Evolutionary conservation across 2,888 invertebrate species (phyloP).

Genomic region (Meandrusa payeni): DNA sequence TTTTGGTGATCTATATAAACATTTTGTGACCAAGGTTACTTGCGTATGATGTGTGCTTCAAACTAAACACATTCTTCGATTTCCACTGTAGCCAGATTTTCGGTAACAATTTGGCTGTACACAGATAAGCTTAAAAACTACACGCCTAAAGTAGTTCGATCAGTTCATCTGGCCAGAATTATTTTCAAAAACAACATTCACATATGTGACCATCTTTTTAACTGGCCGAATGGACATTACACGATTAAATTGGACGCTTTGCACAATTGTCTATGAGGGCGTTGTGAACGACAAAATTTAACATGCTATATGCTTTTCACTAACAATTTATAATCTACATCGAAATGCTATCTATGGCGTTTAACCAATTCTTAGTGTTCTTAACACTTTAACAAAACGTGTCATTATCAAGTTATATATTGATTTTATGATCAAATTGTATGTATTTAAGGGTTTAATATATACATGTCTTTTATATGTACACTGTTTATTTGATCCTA

Average conservation of each 20-base stretch:
- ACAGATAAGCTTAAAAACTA: slow-evolving; percentile 9
- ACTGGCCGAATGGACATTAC: slow-evolving; percentile 10
- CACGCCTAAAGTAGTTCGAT: slow-evolving; percentile 12
- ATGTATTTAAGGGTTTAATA: too few relatives aligned
- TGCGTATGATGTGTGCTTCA: background rate
- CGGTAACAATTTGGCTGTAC: slow-evolving; percentile 2
- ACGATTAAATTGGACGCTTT: slow-evolving; percentile 41
- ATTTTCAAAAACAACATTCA: too few relatives aligned
- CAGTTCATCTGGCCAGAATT: slow-evolving; percentile 10
- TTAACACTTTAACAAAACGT: too few relatives aligned
- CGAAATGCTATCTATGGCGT: background rate
- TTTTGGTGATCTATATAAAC: background rate
- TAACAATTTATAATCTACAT: slow-evolving; percentile 28
- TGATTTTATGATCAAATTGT: too few relatives aligned
- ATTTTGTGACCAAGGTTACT: background rate
- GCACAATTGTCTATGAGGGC: slow-evolving; percentile 64
- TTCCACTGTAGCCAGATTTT: too few relatives aligned
- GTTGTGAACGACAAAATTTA: slow-evolving; percentile 53
- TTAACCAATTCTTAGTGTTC: slow-evolving; percentile 3
- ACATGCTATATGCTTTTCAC: slow-evolving; percentile 46
- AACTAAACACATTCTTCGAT: slow-evolving; percentile 1
- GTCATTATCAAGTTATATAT: too few relatives aligned
- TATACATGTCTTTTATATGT: too few relatives aligned
- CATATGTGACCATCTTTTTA: too few relatives aligned
- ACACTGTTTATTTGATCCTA: too few relatives aligned